Conservation (phyloP, 2,113 vertebrate species). For the Ginglymostoma cirratum region DNA sequence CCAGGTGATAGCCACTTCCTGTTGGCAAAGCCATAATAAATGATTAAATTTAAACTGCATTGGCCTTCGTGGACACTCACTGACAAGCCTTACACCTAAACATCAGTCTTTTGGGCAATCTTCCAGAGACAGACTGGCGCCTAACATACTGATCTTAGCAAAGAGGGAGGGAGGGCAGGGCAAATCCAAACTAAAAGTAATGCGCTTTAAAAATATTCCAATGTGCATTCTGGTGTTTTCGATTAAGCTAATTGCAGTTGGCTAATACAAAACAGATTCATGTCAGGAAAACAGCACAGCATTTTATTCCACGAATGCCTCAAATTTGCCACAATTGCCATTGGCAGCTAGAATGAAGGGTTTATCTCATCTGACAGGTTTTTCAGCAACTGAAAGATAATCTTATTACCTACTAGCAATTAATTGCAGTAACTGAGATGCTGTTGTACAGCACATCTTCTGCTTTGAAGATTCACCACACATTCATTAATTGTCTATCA, state of each 20-base stretch:
- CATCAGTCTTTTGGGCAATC: neutral
- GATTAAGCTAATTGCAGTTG: neutral
- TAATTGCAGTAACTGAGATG: neutral
- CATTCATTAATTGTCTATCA: too few species aligned
- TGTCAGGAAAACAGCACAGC: neutral
- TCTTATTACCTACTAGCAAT: neutral
- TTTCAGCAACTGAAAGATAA: neutral
- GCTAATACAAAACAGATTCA: neutral
- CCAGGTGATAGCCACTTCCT: neutral
- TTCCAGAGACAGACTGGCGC: neutral
- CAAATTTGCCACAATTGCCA: neutral
- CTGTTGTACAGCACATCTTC: neutral
- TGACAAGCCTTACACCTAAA: neutral
- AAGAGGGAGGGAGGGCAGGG: neutral
- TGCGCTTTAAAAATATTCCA: neutral
- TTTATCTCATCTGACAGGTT: neutral
- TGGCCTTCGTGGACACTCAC: neutral
- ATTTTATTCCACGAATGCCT: neutral
- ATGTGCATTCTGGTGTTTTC: neutral
- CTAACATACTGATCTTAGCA: neutral
- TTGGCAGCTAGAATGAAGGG: neutral
- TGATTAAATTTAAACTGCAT: neutral
- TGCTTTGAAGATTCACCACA: too few species aligned
- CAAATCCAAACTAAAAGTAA: neutral
- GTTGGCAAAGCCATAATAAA: neutral